These are phyloP conservation scores for Platycnemis pennipes DNA, from an alignment of 2,888 invertebrate species.

Conservation along the genomic window DNA sequence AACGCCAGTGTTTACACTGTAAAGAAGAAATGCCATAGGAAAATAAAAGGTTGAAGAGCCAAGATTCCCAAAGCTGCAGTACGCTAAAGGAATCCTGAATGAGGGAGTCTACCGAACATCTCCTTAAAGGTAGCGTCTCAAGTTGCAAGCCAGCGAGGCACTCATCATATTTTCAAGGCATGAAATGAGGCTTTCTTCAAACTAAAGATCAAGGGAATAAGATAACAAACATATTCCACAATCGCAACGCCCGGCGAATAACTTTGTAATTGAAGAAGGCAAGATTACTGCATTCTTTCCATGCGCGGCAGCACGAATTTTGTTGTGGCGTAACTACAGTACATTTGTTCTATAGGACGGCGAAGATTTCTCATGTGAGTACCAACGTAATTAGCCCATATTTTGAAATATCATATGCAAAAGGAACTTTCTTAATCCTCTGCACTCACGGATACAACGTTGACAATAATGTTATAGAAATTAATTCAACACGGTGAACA, in stretches of 20 bases:
- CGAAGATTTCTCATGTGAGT: not conserved
- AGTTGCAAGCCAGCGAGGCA: not conserved
- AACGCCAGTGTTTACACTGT: no score
- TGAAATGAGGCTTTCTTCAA: not conserved
- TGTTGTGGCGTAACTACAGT: not conserved
- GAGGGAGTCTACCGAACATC: not conserved
- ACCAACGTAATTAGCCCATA: not conserved
- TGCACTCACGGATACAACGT: no score
- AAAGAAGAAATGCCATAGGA: no score
- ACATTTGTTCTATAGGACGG: not conserved
- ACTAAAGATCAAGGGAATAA: not conserved
- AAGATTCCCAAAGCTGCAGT: not conserved
- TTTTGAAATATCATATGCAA: not conserved
- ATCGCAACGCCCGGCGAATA: not conserved
- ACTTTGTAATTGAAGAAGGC: not conserved
- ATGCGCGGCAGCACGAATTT: not conserved
- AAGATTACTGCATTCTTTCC: not conserved
- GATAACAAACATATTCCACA: not conserved
- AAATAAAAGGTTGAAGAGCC: no score
- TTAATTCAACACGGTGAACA: no score
- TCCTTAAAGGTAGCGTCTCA: not conserved
- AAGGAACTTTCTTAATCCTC: not conserved
- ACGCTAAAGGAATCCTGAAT: not conserved
- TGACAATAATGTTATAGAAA: no score
- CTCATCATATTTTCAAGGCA: not conserved